phyloP scores from a whole-genome alignment of 2,888 invertebrate species.

The Troilus luridus region DNA sequence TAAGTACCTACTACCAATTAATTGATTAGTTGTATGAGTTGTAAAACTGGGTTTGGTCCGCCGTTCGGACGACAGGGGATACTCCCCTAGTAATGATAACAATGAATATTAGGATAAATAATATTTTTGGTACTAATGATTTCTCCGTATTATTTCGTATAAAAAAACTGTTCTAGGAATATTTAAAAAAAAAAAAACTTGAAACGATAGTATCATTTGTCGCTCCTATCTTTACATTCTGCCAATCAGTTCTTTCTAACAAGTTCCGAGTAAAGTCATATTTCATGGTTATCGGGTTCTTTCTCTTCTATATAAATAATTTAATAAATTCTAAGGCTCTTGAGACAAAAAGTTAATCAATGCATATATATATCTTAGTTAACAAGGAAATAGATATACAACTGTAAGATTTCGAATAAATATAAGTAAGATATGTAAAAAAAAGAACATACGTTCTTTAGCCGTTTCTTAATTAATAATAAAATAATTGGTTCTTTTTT shows the following conservation, averaged over 20 bases:
- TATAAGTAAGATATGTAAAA: background rate
- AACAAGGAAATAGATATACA: background rate
- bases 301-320: background rate
- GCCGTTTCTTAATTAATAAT: background rate
- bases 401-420: background rate
- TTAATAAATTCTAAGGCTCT: background rate
- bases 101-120: too few relatives aligned
- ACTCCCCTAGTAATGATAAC: too few relatives aligned
- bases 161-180: background rate
- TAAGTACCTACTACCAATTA: too few relatives aligned
- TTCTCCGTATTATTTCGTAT: background rate
- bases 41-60: too few relatives aligned
- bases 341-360: background rate
- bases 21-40: too few relatives aligned
- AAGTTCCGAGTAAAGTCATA: background rate
- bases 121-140: too few relatives aligned
- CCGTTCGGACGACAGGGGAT: too few relatives aligned
- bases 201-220: background rate
- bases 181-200: background rate
- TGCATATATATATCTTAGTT: background rate
- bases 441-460: background rate
- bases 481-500: background rate
- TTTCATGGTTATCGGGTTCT: conserved; percentile 24
- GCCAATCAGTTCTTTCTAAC: background rate
- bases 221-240: background rate